A percentile compares a stretch with the other conserved stretches of the same genome.
These are phyloP conservation scores for Triops cancriformis DNA, from an alignment of 1,140 invertebrate species.

Conservation along the genomic window DNA sequence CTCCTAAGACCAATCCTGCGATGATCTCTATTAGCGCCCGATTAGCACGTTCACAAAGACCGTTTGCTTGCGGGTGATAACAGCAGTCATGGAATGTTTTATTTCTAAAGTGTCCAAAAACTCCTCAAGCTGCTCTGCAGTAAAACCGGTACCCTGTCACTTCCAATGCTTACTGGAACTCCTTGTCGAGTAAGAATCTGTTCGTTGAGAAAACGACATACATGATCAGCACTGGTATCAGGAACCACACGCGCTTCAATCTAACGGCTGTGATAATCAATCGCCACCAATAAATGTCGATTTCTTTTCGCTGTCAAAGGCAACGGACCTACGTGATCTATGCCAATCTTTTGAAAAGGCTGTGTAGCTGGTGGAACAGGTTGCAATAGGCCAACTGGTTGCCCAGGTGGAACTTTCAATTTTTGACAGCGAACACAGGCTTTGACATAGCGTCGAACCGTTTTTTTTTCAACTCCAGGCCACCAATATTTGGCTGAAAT, in stretches of 20 bases:
- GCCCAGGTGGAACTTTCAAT: conserved; percentile 18
- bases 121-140: no score
- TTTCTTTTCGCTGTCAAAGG: background rate
- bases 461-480: no score
- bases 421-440: background rate
- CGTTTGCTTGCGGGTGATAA: conserved; percentile 14
- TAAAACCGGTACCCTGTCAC: no score
- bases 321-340: conserved; percentile 19
- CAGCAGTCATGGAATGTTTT: no score
- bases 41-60: background rate
- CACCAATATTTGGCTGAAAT: no score
- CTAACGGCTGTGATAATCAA: conserved; percentile 12
- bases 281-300: no score
- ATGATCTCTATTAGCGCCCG: background rate
- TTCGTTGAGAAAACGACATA: no score
- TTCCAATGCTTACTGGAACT: no score
- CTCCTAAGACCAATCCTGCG: conserved; percentile 28
- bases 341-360: conserved; percentile 18
- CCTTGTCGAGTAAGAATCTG: no score
- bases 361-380: conserved; percentile 15
- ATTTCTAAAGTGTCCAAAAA: no score
- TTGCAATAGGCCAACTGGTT: conserved; percentile 16
- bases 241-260: conserved; percentile 18
- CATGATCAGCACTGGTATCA: no score
- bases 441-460: background rate